Base-by-base conservation (phyloP, 2,888 invertebrate genomes). In the Sthenelais limicola region DNA sequence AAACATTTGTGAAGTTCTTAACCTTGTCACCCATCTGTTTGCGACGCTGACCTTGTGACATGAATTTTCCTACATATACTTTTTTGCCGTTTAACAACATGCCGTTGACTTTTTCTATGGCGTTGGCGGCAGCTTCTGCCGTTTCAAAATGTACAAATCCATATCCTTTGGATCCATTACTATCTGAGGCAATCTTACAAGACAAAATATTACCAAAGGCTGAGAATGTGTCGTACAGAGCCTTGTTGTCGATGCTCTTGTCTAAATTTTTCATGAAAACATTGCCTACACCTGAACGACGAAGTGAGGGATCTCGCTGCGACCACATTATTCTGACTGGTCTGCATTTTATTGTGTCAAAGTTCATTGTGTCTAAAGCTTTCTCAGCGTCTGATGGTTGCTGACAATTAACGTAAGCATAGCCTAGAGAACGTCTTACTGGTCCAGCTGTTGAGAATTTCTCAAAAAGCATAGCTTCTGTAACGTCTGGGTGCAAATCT, bases 251-350 rank as follows among this genome's bases (percentile, higher is more conserved):
- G 88, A 99, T 99, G 79, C 93, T 93, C 89, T 96, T 98, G 89
- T 99, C 88, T 89, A 99, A 90, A 89, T 99, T 99, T 90, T 99
- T 99, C 85, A 99, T 99, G 90, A 99, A 99, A 77, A 99, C 97
- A 90, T 99, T 99, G 76, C 98, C 98, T 80, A 98, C 97, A 74
- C 99, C 99, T 78, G 98, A 98, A 89, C 97, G 97, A 83, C 99
- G 93, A 77, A 98, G 91, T 38, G 97, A 97, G 54, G 98, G 98
- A 90, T 99, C 99, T 85, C 99, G 93, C 90, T 99, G 98, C 77
- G 98, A 98, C 99, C 99, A 99, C 99, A 99, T 99, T 86, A 99
- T 99, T 88, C 99, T 93, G 88, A 99, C 98, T 76, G 98, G 98
- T 85, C 96, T 93, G 82, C 96, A 96, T 89, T 96, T 97, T 84